These are phyloP conservation scores for Caiman crocodilus DNA, from an alignment of 2,797 vertebrate genomes.

Conservation along the genomic window DNA sequence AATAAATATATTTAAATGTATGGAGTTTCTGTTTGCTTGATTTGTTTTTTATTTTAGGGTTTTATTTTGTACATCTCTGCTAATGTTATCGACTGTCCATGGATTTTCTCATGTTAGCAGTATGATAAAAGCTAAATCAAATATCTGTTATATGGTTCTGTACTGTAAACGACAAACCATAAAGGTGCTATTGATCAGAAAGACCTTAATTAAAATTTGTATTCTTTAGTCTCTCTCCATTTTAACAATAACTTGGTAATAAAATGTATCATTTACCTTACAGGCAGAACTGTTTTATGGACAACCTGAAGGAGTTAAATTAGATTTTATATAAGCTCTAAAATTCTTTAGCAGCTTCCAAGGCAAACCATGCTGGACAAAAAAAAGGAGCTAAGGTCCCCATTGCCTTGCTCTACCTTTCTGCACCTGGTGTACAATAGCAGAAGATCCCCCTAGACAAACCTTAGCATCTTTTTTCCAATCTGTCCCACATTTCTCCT, in stretches of 20 bases:
- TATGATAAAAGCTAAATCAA: neutral
- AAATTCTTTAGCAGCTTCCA: slow-evolving; percentile 36
- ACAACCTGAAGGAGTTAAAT: slow-evolving; percentile 5
- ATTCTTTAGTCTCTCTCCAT: neutral
- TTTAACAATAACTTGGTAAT: neutral
- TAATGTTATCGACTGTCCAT: neutral
- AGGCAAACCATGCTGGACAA: slow-evolving; percentile 16
- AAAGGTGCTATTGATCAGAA: neutral
- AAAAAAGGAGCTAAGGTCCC: slow-evolving; percentile 1
- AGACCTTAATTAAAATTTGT: neutral
- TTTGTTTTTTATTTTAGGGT: neutral
- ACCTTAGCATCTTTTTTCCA: slow-evolving; percentile 56
- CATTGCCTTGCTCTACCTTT: slow-evolving; percentile 43
- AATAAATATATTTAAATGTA: neutral
- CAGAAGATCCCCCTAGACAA: slow-evolving; percentile 44
- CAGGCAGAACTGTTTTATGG: slow-evolving; percentile 5
- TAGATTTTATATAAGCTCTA: slow-evolving; percentile 26
- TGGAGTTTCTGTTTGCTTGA: neutral
- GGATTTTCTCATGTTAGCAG: neutral
- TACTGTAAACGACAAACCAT: neutral
- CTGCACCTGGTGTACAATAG: slow-evolving; percentile 41
- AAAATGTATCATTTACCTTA: neutral
- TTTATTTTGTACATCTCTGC: neutral
- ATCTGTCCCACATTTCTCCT: slow-evolving; percentile 56
- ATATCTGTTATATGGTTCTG: neutral